Conservation (phyloP, 2,113 vertebrate species). For the Albula glossodonta region DNA sequence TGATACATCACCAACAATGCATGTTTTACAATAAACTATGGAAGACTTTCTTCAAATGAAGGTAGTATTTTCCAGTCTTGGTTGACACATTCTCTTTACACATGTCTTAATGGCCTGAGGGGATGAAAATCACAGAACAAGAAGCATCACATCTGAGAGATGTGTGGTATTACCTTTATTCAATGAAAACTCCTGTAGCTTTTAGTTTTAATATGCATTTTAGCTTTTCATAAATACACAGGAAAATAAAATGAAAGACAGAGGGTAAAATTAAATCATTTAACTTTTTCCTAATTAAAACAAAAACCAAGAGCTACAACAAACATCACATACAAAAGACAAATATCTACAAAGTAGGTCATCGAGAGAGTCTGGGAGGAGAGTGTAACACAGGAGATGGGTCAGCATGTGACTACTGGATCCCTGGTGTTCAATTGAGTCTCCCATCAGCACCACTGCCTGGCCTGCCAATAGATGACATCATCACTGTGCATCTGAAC, state of each 20-base stretch:
- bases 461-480: not conserved
- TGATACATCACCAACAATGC: not conserved
- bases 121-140: not conserved
- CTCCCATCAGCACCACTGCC: not conserved
- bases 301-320: slow-evolving; percentile 46
- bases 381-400: slow-evolving; percentile 4
- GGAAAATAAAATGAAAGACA: slow-evolving; percentile 40
- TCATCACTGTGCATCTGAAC: not conserved
- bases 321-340: slow-evolving; percentile 41
- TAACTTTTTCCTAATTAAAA: slow-evolving; percentile 51
- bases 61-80: not conserved
- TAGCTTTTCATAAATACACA: slow-evolving; percentile 34
- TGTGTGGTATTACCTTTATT: slow-evolving; percentile 57
- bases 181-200: slow-evolving; percentile 37
- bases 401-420: not conserved
- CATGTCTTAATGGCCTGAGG: not conserved
- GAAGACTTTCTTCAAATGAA: not conserved
- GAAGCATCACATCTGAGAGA: not conserved
- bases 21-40: not conserved
- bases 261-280: slow-evolving; percentile 21
- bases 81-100: not conserved
- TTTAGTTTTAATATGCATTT: slow-evolving; percentile 44
- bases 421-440: not conserved
- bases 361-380: slow-evolving; percentile 13
- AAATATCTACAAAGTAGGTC: slow-evolving; percentile 32